Conservation (phyloP, 2,888 invertebrate species). For the Seira ritae region DNA sequence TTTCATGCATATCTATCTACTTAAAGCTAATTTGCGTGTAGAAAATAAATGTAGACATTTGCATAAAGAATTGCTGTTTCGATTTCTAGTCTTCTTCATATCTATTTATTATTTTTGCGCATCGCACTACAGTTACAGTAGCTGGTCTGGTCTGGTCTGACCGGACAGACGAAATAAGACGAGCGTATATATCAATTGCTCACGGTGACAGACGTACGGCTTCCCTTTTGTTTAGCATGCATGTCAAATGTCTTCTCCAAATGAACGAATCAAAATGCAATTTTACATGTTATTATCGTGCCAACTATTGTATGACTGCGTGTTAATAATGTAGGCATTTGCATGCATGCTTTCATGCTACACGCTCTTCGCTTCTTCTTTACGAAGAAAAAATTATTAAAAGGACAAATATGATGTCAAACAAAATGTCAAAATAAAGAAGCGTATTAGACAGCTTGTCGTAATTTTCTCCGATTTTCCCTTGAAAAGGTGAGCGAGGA, state of each 20-base stretch:
- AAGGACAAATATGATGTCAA: constrained; percentile 41
- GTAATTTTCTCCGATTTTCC: background rate
- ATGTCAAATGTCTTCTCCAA: no score
- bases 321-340: no score
- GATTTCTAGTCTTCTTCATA: no score
- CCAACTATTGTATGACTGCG: no score
- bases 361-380: no score
- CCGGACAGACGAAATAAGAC: no score
- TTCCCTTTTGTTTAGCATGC: background rate
- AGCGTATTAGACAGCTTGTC: background rate
- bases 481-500: background rate
- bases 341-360: no score
- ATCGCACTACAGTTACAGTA: constrained; percentile 54
- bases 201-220: constrained; percentile 43
- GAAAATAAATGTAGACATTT: constrained; percentile 52
- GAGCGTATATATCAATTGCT: constrained; percentile 59
- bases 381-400: no score
- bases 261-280: no score
- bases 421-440: background rate
- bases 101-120: constrained; percentile 29
- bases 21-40: constrained; percentile 11
- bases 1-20: constrained; percentile 6
- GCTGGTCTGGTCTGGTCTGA: no score
- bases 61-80: no score
- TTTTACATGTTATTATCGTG: no score